phyloP scores from a whole-genome alignment of 2,888 invertebrate species.

The Calameuta idolon region DNA sequence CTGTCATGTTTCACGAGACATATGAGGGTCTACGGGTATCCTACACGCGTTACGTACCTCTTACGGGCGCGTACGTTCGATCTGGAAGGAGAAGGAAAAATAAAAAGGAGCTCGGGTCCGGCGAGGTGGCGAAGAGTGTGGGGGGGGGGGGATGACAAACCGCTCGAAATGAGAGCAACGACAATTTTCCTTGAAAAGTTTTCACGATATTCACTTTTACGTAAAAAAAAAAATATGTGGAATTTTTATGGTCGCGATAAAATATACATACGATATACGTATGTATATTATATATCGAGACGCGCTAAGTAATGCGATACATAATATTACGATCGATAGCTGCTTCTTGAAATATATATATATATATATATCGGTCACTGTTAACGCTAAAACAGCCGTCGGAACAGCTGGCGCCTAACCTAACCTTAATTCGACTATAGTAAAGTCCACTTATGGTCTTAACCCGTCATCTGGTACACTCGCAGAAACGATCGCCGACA shows the following conservation, averaged over 20 bases:
- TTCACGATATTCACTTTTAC: not conserved
- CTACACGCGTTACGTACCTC: not conserved
- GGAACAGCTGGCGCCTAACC: not conserved
- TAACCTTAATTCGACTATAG: not conserved
- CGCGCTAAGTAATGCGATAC: not conserved
- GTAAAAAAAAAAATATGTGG: not conserved
- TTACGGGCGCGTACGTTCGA: not conserved
- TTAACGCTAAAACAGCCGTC: not conserved
- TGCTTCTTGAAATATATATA: not conserved
- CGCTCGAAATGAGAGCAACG: not conserved
- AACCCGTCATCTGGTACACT: constrained; percentile 17
- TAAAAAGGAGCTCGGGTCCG: not conserved
- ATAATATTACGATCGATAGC: not conserved
- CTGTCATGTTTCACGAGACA: not conserved
- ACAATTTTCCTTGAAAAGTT: not conserved
- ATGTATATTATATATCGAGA: not conserved
- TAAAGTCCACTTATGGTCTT: constrained; percentile 2
- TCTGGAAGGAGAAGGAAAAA: not conserved
- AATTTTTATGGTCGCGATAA: not conserved
- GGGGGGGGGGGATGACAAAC: not conserved
- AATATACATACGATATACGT: not conserved
- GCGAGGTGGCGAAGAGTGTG: not conserved
- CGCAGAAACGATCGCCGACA: constrained; percentile 4
- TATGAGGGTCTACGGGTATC: not conserved
- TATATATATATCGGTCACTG: not conserved